Base-by-base conservation (phyloP, 2,888 invertebrate species). In the Tetrapedia diversipes region DNA sequence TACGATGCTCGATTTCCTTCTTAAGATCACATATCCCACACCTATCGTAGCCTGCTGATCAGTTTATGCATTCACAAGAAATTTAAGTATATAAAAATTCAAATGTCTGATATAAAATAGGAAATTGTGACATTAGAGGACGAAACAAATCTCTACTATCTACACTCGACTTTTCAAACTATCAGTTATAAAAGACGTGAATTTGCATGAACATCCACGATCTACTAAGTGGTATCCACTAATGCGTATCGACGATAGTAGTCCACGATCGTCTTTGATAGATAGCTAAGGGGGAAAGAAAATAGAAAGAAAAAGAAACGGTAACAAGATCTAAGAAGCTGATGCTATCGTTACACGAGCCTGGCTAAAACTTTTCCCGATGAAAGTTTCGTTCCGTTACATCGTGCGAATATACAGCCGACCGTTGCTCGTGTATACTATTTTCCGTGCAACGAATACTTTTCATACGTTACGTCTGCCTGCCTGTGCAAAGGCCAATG, bases 361-460 rank as follows among this genome's bases (percentile, higher is more conserved):
- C 22, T 29, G 24, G 16, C 63, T 45, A 77, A n/a, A n/a, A 68
- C 57, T 63, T 78, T 78, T 63, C 66, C 49, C 49, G 41, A 45
- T 64, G 54, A 29, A 53, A 49, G 22, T 69, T 69, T 32, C 63
- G 34, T 41, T 49, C 60, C 66, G 49, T 66, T 72, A 41, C 47
- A 53, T 57, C 61, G 56, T 51, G 66, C 60, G 56, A 75, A 75
- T 54, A 61, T 41, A 61, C 19, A 29, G 27, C n/a, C 60, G 41
- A 45, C 27, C 39, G 53, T 60, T 65, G 53, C 22, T 39, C 34
- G 29, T 14, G 22, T 37, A 43, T n/a, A 24, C 67, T 67, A 59
- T 68, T 76, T 76, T 67, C 76, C 63, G 45, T 41, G 57, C 68
- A 59, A 59, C n/a, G 68, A 54, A 54, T 53, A 59, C 63, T 77